Evolutionary conservation across 1,140 invertebrate species (phyloP), one percentile per base, ranked within the genome.

Genomic region (Drosophila ironensis): DNA sequence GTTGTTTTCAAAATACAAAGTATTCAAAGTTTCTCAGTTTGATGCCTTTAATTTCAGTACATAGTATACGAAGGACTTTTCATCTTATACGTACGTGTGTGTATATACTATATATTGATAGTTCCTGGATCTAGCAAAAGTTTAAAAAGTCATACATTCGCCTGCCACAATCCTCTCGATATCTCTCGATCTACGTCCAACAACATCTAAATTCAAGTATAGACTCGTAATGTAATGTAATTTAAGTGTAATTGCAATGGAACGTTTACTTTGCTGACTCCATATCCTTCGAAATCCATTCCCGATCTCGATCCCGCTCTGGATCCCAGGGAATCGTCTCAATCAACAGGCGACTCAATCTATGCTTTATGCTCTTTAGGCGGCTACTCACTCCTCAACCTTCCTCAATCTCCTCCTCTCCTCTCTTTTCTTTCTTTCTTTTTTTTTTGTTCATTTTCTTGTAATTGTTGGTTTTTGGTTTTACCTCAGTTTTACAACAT

Each of bases 401-500:
- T 6, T 33, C 11, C 30, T 33, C 11, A 5, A 12, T 37, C 7
- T 37, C 6, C 14, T 37, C 14, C 8, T 3, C 12, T 37, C 11
- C 8, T 37, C 5, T 16, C 12, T 37, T 37, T 28, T 27, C 53
- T n/a, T 44, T 20, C 46, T 35, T 37, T 35, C 12, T 25, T 14
- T 37, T 38, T 42, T 53, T 25, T 71, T 37, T 14, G 14, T 22
- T 50, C 59, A 67, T 38, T 51, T 37, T 45, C 35, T 40, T 28
- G 24, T 24, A 44, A 37, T 51, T 35, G 68, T 69, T 40, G 33
- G 30, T 57, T 63, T 60, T 59, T 77, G 59, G 48, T 81, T 68
- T 76, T 59, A 73, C 82, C 82, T 86, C 78, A 80, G 77, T 81
- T 81, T 80, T 87, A 86, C 80, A 86, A 87, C 80, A 84, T 86